Evolutionary conservation across 2,797 vertebrate genomes (phyloP).

Genomic region (Tympanoctomys barrerae): DNA sequence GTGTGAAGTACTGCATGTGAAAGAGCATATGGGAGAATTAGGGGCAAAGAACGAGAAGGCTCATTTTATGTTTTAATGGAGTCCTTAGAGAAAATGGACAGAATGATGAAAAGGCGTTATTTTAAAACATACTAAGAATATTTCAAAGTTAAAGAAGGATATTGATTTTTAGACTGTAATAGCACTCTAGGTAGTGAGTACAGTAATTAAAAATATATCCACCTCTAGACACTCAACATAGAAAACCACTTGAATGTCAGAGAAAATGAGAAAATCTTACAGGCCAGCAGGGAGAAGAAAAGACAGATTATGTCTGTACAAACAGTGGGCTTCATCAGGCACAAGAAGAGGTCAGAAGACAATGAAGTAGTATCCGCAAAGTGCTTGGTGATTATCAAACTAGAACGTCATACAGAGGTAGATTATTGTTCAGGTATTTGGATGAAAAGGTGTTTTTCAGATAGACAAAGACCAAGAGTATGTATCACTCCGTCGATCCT

Average conservation of each 20-base stretch:
- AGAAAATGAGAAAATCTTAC: constrained; percentile 60
- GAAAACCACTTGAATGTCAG: constrained; percentile 59
- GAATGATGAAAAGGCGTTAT: background rate
- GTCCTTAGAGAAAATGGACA: background rate
- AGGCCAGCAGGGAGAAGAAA: constrained; percentile 34
- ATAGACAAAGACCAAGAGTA: background rate
- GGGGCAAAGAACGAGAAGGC: constrained; percentile 11
- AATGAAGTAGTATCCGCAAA: constrained; percentile 31
- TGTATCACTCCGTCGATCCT: background rate
- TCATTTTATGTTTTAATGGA: background rate
- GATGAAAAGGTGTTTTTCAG: constrained; percentile 54
- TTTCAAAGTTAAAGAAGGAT: constrained; percentile 47
- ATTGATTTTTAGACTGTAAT: constrained; percentile 31
- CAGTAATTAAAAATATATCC: constrained; percentile 48
- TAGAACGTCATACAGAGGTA: constrained; percentile 22
- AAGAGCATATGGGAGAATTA: background rate
- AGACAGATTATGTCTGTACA: constrained; percentile 22
- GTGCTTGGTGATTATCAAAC: constrained; percentile 24
- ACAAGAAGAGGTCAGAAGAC: background rate
- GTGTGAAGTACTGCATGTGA: background rate
- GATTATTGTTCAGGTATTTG: background rate
- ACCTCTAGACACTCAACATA: background rate
- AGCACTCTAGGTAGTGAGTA: background rate
- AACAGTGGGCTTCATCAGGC: background rate
- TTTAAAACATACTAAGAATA: constrained; percentile 35